A percentile compares a stretch with the other conserved stretches of the same genome.
Evolutionary conservation across 2,113 vertebrate species (phyloP).

Genomic region (Cyanoliseus patagonus): DNA sequence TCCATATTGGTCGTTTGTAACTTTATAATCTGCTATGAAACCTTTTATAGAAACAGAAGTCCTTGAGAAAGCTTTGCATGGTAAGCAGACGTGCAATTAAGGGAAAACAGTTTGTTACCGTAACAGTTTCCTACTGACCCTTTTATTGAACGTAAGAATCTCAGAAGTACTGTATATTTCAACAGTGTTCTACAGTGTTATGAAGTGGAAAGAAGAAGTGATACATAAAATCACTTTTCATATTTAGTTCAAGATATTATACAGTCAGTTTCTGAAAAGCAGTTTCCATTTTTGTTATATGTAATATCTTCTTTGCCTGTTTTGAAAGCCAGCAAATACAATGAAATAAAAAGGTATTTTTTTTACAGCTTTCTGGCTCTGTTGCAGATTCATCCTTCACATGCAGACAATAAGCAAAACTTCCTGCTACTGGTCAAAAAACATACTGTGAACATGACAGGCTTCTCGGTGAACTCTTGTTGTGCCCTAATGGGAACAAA

Average conservation of each 20-base stretch:
- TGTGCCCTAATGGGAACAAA: neutral
- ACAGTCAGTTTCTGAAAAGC: neutral
- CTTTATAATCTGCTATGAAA: neutral
- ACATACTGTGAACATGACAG: rapidly evolving
- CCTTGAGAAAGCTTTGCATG: neutral
- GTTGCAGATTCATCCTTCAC: neutral
- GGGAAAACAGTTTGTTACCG: neutral
- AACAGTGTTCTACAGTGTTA: neutral
- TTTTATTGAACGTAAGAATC: neutral
- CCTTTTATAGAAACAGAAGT: neutral
- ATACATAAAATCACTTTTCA: neutral
- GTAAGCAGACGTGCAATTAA: neutral
- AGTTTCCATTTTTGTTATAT: neutral
- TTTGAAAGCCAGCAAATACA: neutral
- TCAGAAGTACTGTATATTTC: neutral
- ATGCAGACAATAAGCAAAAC: neutral
- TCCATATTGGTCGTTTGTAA: neutral
- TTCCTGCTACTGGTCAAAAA: neutral
- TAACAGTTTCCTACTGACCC: neutral
- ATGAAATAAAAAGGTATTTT: neutral
- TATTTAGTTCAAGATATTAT: neutral
- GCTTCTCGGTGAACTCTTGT: neutral
- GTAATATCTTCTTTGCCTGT: neutral
- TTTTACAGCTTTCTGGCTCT: neutral
- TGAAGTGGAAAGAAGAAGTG: neutral